phyloP scores from a whole-genome alignment of 2,888 invertebrate genomes.

The Catocala fraxini region DNA sequence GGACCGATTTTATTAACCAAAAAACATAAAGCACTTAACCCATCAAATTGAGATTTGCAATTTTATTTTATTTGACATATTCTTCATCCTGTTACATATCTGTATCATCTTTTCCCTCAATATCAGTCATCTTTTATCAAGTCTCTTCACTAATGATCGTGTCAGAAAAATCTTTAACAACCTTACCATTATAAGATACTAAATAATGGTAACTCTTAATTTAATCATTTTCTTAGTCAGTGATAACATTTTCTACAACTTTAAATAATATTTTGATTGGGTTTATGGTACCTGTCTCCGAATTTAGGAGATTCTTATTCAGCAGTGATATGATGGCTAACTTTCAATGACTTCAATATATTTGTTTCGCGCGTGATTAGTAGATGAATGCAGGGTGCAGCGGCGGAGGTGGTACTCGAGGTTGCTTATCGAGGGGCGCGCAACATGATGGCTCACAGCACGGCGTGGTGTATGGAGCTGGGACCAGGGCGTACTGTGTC shows the following conservation, averaged over 20 bases:
- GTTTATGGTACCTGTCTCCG: background rate
- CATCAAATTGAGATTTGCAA: too few relatives aligned
- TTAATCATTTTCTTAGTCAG: background rate
- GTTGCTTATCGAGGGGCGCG: slow-evolving; percentile 78
- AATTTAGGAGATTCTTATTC: slow-evolving; percentile 1
- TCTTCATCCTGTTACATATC: background rate
- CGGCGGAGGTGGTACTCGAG: slow-evolving; percentile 75
- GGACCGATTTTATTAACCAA: background rate
- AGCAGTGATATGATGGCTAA: slow-evolving; percentile 12
- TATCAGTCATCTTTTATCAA: slow-evolving; percentile 18
- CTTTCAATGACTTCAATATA: slow-evolving; percentile 44
- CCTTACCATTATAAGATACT: background rate
- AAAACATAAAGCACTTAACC: too few relatives aligned
- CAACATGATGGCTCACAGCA: slow-evolving; percentile 83
- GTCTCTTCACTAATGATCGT: slow-evolving; percentile 7
- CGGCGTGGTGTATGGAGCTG: slow-evolving; percentile 75
- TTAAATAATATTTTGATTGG: slow-evolving; percentile 2
- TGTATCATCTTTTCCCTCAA: slow-evolving; percentile 5
- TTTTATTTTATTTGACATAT: background rate
- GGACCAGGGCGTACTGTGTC: slow-evolving; percentile 77
- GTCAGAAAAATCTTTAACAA: slow-evolving; percentile 1
- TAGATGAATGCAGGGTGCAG: slow-evolving; percentile 84
- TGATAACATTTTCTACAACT: background rate
- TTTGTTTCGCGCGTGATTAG: slow-evolving; percentile 51
- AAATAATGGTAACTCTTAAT: background rate